Conservation (phyloP, 2,113 vertebrate genomes). For the Nyctereutes procyonoides region DNA sequence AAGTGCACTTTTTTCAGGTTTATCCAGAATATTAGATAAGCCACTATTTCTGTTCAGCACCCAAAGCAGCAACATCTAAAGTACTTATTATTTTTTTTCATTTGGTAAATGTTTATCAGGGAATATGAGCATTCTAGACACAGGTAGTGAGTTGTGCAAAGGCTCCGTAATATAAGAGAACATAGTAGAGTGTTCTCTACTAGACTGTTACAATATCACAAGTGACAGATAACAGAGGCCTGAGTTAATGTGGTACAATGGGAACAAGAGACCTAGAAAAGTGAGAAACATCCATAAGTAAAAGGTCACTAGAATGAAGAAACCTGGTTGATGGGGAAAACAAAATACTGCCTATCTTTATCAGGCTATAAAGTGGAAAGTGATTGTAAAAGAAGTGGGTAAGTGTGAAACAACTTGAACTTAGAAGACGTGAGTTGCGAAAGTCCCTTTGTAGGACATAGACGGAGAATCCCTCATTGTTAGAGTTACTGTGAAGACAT, state of each 20-base stretch:
- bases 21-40: constrained; percentile 65
- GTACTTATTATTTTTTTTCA: constrained; percentile 64
- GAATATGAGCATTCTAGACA: constrained; percentile 59
- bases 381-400: constrained; percentile 47
- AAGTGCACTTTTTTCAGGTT: constrained; percentile 53
- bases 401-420: constrained; percentile 29
- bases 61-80: constrained; percentile 67
- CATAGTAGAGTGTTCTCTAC: neutral
- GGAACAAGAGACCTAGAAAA: neutral
- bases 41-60: constrained; percentile 70
- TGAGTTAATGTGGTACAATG: neutral
- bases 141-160: neutral
- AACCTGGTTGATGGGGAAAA: neutral
- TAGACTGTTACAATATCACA: neutral
- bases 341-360: neutral
- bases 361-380: neutral
- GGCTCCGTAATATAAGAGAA: constrained; percentile 38
- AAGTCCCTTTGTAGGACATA: neutral
- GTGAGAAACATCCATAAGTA: neutral
- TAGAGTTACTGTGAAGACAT: constrained; percentile 10
- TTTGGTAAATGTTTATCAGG: constrained; percentile 60
- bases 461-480: neutral
- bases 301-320: constrained; percentile 1
- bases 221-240: neutral
- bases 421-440: neutral